phyloP scores from a whole-genome alignment of 1,140 invertebrate species.

The Chelonus insularis region DNA sequence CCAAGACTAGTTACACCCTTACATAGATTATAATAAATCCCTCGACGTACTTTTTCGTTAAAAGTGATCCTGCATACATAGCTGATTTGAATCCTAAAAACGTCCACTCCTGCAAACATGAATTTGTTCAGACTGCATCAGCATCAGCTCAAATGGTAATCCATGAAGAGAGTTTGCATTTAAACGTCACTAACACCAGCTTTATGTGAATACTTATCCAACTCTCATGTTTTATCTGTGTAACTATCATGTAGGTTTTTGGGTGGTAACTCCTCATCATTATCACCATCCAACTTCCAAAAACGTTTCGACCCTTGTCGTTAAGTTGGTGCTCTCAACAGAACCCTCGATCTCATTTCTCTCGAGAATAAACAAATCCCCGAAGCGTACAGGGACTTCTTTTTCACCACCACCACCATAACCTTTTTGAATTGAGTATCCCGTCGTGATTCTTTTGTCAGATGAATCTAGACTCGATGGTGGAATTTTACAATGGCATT shows the following conservation, averaged over 20 bases:
- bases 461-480: background rate
- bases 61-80: constrained; percentile 21
- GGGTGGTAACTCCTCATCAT: background rate
- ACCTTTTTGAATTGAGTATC: background rate
- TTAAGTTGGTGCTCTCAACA: background rate
- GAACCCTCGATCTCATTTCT: background rate
- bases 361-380: constrained; percentile 17
- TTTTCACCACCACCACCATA: constrained; percentile 8
- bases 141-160: constrained; percentile 1
- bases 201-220: constrained; percentile 13
- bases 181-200: constrained; percentile 6
- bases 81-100: background rate
- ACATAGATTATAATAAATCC: background rate
- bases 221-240: constrained; percentile 3
- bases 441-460: constrained; percentile 6
- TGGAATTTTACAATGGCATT: constrained; percentile 8
- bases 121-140: constrained; percentile 2
- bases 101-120: constrained; percentile 6
- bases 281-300: background rate
- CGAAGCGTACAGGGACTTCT: constrained; percentile 3
- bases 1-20: background rate
- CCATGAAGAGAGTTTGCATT: constrained; percentile 12
- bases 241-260: background rate
- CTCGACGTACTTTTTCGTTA: background rate
- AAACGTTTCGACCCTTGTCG: background rate